These are phyloP conservation scores for Nematostella vectensis DNA, from an alignment of 92 coral and sea anemone genomes.

Conservation along the genomic window DNA sequence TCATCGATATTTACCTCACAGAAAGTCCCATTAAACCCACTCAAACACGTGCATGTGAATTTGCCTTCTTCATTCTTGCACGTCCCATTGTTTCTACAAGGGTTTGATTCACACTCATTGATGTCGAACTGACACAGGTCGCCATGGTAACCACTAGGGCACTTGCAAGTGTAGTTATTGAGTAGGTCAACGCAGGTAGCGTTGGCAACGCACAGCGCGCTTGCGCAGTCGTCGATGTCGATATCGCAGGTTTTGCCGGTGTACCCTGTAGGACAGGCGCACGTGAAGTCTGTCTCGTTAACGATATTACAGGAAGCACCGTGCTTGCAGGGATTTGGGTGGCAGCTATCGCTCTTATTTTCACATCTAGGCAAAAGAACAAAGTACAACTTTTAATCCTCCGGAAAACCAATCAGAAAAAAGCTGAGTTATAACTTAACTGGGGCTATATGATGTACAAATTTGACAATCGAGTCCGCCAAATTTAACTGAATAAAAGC, in stretches of 20 bases:
- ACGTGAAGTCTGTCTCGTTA: conserved; percentile 40
- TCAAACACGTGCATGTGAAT: conserved; percentile 51
- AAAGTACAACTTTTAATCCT: no score
- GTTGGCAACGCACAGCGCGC: conserved; percentile 42
- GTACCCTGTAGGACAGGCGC: conserved; percentile 56
- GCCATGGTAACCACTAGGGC: conserved; percentile 54
- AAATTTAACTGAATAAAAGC: no score
- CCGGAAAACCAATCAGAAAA: neutral
- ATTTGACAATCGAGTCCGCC: no score
- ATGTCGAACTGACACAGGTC: conserved; percentile 55
- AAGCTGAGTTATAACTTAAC: neutral
- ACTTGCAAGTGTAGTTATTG: conserved; percentile 50
- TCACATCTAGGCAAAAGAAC: neutral
- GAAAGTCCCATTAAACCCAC: conserved; percentile 62
- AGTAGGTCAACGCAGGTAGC: conserved; percentile 61
- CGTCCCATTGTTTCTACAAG: conserved; percentile 44
- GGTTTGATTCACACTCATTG: conserved; percentile 46
- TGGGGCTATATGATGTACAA: no score
- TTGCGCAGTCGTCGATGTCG: conserved; percentile 61
- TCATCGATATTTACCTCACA: conserved; percentile 73
- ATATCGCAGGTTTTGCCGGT: conserved; percentile 49
- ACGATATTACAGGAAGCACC: conserved; percentile 42
- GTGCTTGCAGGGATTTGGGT: conserved; percentile 42
- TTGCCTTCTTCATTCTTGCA: conserved; percentile 33
- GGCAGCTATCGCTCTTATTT: conserved; percentile 33